Evolutionary conservation across 1,140 invertebrate species (phyloP), one percentile per base, ranked within the genome.

Genomic region (Euschistus heros): DNA sequence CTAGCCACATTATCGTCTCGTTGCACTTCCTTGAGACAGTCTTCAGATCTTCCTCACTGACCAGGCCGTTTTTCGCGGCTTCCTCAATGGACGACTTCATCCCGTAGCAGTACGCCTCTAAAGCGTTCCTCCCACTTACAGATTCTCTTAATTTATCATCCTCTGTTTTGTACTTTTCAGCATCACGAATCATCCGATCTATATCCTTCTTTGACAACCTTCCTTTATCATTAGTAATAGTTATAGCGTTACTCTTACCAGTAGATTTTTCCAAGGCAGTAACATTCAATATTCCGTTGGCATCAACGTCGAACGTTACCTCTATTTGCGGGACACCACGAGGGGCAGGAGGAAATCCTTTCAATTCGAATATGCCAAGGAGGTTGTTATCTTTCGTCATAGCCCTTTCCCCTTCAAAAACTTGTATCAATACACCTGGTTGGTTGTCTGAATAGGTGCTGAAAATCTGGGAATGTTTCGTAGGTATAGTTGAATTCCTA

Each of bases 391-490:
- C 90, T 74, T 89, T 91, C 64, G 91, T 94, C 89, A 94, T 92
- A n/a, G 90, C 87, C 71, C 91, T 84, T 77, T 94, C 91, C 65
- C 92, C 92, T 79, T 95, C 92, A 72, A 87, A 95, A 0, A 89
- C 87, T 72, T 84, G 84, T 73, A 95, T 93, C 67, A 92, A 77
- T 67, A 95, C 91, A 71, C 92, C 91, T 33, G 94, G 92, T 76
- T 97, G 94, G 76, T 97, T 98, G 75, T 97, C 94, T 0, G 92
- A 89, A 74, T 95, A 96, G 0, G 94, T 97, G 63, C 93, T 96
- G 79, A 97, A 97, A 13, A 89, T 95, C 74, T 97, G 93, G 0
- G 91, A 93, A 73, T 95, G 92, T 76, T 95, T 97, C 30, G 91
- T 94, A 27, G 94, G 94, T 74, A 97, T 96, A 71, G 91, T 95